Conservation (phyloP, 1,140 invertebrate species). For the Drosophila simulans region DNA sequence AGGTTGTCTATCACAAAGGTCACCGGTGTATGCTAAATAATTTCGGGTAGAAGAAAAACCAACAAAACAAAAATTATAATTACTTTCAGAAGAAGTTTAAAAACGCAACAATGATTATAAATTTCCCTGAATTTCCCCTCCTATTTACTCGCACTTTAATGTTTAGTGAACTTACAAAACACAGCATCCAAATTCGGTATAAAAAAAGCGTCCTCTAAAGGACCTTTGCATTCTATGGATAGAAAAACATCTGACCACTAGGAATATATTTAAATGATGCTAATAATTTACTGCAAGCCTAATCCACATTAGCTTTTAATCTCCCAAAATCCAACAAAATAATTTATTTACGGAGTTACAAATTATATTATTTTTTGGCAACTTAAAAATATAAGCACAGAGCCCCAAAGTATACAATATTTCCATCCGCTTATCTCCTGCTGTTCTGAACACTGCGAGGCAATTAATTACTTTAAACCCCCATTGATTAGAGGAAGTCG, state of each 20-base stretch:
- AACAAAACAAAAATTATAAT: not conserved
- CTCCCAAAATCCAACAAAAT: no score
- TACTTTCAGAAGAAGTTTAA: not conserved
- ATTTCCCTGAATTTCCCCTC: not conserved
- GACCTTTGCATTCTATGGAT: no score
- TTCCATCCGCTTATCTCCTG: not conserved
- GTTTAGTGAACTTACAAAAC: not conserved
- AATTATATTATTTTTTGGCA: not conserved
- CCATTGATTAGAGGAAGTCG: conserved; percentile 12
- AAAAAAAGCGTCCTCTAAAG: not conserved
- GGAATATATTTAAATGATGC: not conserved
- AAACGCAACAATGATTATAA: not conserved
- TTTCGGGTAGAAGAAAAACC: not conserved
- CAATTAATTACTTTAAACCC: conserved; percentile 17
- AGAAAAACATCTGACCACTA: not conserved
- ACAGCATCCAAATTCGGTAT: not conserved
- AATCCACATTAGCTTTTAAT: not conserved
- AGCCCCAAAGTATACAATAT: conserved; percentile 21
- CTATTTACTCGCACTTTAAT: not conserved
- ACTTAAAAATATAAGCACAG: not conserved
- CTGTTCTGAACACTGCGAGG: conserved; percentile 10
- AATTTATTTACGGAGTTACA: not conserved
- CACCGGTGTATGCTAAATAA: conserved; percentile 86
- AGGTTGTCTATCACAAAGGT: conserved; percentile 91
- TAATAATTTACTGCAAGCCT: not conserved